phyloP scores from a whole-genome alignment of 2,113 vertebrate species.

The Edolisoma coerulescens region DNA sequence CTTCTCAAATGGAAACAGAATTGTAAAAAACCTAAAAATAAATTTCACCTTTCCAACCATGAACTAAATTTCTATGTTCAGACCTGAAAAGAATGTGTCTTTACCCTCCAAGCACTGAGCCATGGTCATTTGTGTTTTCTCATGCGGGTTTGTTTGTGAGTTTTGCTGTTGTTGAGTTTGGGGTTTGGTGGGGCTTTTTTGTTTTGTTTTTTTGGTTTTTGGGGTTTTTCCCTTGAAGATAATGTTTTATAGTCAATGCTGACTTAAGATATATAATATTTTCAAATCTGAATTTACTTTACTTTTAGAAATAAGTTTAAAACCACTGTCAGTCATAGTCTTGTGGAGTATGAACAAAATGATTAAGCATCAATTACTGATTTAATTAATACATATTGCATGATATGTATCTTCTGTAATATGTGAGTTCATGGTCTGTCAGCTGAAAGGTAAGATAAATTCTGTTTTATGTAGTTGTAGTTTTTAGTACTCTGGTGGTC shows the following conservation, averaged over 20 bases:
- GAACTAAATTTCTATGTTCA: neutral
- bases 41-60: neutral
- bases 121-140: neutral
- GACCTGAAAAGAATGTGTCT: neutral
- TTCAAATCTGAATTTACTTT: neutral
- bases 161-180: neutral
- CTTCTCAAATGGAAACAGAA: neutral
- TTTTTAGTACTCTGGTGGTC: neutral
- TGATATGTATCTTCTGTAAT: neutral
- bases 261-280: neutral
- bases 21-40: neutral
- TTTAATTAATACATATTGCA: neutral
- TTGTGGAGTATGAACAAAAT: neutral
- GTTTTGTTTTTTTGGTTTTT: neutral
- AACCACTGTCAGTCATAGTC: neutral
- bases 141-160: neutral
- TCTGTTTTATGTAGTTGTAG: neutral
- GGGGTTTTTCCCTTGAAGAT: neutral
- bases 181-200: too few species aligned
- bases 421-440: neutral
- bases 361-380: neutral
- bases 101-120: neutral
- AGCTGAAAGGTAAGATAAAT: neutral
- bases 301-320: neutral
- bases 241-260: neutral